Evolutionary conservation across 2,888 invertebrate genomes (phyloP).

Genomic region (Alloplasta piceator): DNA sequence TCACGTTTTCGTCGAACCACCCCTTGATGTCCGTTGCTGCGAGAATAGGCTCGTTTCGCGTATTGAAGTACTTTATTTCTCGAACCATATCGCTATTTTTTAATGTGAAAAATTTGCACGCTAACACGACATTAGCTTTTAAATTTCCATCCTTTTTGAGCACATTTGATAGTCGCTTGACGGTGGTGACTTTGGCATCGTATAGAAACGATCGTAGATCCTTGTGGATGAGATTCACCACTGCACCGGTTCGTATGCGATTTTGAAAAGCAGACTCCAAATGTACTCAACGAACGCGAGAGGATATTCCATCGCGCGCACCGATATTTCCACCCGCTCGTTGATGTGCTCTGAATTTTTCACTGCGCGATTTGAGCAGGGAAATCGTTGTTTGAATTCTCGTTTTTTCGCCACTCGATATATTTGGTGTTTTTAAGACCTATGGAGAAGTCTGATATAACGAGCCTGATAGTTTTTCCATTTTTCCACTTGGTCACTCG

Average conservation of each 20-base stretch:
- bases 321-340: neutral
- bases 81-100: slow-evolving; percentile 33
- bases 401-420: neutral
- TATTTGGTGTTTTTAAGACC: neutral
- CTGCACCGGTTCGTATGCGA: slow-evolving; percentile 30
- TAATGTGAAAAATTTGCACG: slow-evolving; percentile 30
- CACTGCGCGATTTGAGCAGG: slow-evolving; percentile 4
- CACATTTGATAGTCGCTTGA: slow-evolving; percentile 11
- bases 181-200: slow-evolving; percentile 6
- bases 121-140: slow-evolving; percentile 43
- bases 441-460: neutral
- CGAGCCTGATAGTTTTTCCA: neutral
- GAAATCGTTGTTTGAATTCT: neutral
- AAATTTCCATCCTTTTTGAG: slow-evolving; percentile 30
- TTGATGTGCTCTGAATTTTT: slow-evolving; percentile 11
- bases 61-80: slow-evolving; percentile 68
- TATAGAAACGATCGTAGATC: slow-evolving; percentile 26
- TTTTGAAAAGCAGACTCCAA: slow-evolving; percentile 11
- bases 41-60: slow-evolving; percentile 62
- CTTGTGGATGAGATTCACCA: slow-evolving; percentile 38
- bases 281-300: slow-evolving; percentile 14
- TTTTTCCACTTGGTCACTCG: neutral
- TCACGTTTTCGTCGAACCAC: slow-evolving; percentile 47
- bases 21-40: slow-evolving; percentile 60
- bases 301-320: neutral